Evolutionary conservation across 2,113 vertebrate genomes (phyloP).

Genomic region (Phrynosoma blainvillii): DNA sequence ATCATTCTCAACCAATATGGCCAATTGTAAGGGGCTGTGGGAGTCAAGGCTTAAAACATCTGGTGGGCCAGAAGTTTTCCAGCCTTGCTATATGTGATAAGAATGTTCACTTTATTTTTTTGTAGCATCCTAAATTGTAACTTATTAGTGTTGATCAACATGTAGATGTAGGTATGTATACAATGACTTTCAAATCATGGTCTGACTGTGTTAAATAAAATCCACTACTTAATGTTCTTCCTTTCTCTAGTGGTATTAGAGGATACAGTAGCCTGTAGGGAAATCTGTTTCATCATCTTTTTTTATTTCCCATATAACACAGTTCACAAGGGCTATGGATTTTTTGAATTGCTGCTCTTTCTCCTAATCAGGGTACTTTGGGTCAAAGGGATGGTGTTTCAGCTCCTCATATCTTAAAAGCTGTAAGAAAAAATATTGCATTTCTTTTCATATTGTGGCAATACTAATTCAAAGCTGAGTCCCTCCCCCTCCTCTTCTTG

Average conservation of each 20-base stretch:
- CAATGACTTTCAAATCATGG: constrained; percentile 36
- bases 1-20: too few species aligned
- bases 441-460: constrained; percentile 50
- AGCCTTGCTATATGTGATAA: not conserved
- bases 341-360: constrained; percentile 62
- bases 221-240: constrained; percentile 44
- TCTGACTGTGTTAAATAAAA: constrained; percentile 55
- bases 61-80: not conserved
- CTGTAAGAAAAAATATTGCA: constrained; percentile 42
- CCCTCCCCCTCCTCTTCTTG: constrained; percentile 28
- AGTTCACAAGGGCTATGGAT: constrained; percentile 31
- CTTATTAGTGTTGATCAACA: not conserved
- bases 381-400: constrained; percentile 52
- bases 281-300: constrained; percentile 62
- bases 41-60: not conserved
- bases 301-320: constrained; percentile 58
- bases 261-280: constrained; percentile 35
- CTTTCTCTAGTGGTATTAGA: constrained; percentile 53
- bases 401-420: constrained; percentile 43
- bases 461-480: constrained; percentile 49
- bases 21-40: not conserved
- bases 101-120: constrained; percentile 4
- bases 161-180: not conserved
- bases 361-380: constrained; percentile 43
- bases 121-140: constrained; percentile 7